Base-by-base conservation (phyloP, 2,113 vertebrate genomes). In the Sylvia atricapilla region DNA sequence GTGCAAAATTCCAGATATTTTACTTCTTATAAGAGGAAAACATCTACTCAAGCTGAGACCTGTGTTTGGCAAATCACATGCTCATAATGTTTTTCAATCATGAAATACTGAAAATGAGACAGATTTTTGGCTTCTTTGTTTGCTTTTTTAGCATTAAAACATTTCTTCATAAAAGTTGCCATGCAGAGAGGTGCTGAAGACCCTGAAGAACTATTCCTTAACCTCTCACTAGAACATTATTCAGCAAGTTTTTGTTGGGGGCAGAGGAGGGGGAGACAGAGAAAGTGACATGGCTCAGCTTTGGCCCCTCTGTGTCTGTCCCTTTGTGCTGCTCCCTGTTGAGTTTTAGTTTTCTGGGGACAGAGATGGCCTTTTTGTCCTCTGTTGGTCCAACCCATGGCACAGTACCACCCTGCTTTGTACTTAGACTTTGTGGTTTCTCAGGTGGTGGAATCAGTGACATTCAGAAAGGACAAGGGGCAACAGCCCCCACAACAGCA, bases 231-330 rank as follows among this genome's bases (percentile, higher is more conserved):
- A 11, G 39, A 76, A 69, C 6, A 46, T 19, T n/a, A 49, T 55
- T 81, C 23, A 63, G 33, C 15, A 76, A 46, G 31, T 20, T 67
- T 72, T 50, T 30, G 50, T 22, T 31, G 39, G 37, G 46, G 18
- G 4, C 10, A 81, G 47, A 81, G 6, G 8, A 35, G 17, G 4
- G 9, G 17, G 11, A 24, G 11, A 17, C 5, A 20, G 43, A 58
- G 33, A 0, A 0, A 2, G 4, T 25, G 4, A 33, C 13, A 6
- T n/a, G 31, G 15, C 10, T 5, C 46, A 39, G 9, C 15, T 37
- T 41, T 74, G 25, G 16, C 11, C n/a, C 31, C 33, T 63, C 23
- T 43, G 23, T 86, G 4, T 49, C 39, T 35, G 31, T 7, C 30
- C 10, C 16, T 82, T 19, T 21, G 60, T 55, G 52, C 7, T 78